phyloP scores from a whole-genome alignment of 23 tunicate genomes.

The Oikopleura albicans region DNA sequence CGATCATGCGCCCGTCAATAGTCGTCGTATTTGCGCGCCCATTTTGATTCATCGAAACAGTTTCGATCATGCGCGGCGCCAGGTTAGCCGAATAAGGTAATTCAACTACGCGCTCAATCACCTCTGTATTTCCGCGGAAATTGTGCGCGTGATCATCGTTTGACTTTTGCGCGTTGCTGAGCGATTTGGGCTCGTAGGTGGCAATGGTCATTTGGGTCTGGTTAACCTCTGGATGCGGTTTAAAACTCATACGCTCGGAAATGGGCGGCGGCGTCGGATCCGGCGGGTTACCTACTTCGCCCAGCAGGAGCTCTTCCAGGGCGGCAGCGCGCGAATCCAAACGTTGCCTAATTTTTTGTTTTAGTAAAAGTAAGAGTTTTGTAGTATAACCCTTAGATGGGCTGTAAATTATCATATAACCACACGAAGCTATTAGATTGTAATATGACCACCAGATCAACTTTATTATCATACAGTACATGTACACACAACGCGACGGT shows the following conservation, averaged over 20 bases:
- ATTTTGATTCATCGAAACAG: not conserved
- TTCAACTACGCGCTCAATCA: not conserved
- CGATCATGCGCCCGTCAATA: not conserved
- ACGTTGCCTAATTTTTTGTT: constrained; percentile 3
- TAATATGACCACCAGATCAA: no score
- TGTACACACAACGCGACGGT: no score
- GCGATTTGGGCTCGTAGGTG: not conserved
- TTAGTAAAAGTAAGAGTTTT: not conserved
- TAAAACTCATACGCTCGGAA: not conserved
- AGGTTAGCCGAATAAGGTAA: not conserved
- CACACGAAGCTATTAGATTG: no score
- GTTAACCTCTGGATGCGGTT: not conserved
- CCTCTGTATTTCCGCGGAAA: not conserved
- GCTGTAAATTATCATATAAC: no score
- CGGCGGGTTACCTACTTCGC: not conserved
- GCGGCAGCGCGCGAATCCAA: constrained; percentile 13
- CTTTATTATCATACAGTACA: no score
- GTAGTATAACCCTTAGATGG: no score
- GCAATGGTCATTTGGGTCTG: not conserved
- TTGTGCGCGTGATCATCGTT: not conserved
- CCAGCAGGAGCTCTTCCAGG: constrained; percentile 1
- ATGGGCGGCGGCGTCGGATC: not conserved
- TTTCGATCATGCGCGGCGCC: not conserved
- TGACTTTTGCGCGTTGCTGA: not conserved
- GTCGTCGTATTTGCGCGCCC: not conserved